These are phyloP conservation scores for Rissa tridactyla DNA, from an alignment of 2,113 vertebrate genomes.

Conservation along the genomic window DNA sequence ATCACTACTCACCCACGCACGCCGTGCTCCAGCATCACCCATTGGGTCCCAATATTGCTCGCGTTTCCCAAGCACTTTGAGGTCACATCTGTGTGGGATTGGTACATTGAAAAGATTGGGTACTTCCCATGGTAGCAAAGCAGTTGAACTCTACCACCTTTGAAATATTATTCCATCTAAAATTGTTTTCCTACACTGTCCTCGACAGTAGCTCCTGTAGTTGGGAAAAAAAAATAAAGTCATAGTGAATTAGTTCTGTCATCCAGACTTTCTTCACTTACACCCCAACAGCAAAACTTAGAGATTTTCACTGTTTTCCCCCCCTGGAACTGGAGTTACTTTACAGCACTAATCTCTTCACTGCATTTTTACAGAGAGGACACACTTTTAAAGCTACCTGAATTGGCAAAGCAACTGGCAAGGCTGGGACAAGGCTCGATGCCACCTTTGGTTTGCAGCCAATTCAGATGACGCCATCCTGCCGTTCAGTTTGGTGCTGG, in stretches of 20 bases:
- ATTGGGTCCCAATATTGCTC: neutral
- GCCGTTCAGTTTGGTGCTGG: rapidly evolving
- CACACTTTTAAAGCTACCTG: rapidly evolving
- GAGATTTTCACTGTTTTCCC: neutral
- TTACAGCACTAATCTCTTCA: rapidly evolving
- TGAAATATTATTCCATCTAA: no score
- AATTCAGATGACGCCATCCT: rapidly evolving
- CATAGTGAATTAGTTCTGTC: neutral
- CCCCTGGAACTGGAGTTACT: rapidly evolving
- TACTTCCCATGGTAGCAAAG: neutral
- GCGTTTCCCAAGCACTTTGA: rapidly evolving
- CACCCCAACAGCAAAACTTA: neutral
- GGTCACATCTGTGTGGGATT: rapidly evolving
- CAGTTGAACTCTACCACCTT: neutral
- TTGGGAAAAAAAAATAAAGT: no score
- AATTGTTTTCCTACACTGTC: neutral
- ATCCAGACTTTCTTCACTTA: neutral
- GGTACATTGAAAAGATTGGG: rapidly evolving
- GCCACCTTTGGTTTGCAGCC: rapidly evolving
- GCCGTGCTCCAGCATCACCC: neutral
- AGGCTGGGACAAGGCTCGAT: rapidly evolving
- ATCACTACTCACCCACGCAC: rapidly evolving
- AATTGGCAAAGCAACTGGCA: rapidly evolving
- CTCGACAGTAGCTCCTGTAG: rapidly evolving
- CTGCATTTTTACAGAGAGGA: rapidly evolving